Percentiles rank a stretch among this genome's conserved stretches.
Conservation (phyloP, 2,888 invertebrate genomes). For the Nomada hirtipes region DNA sequence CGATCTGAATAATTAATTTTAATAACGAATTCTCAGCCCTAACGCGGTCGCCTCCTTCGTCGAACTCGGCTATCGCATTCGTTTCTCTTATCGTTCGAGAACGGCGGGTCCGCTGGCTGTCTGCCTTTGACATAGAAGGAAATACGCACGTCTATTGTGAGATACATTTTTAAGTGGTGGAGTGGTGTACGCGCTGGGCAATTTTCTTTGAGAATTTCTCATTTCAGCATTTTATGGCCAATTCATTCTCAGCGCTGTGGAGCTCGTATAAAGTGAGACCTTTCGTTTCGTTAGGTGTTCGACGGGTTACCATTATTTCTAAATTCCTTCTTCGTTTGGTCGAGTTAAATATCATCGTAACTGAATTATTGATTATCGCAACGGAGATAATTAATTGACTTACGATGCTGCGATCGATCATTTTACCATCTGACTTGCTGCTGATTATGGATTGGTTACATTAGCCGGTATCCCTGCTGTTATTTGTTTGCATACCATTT, state of each 20-base stretch:
- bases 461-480: slow-evolving; percentile 10
- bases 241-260: slow-evolving; percentile 23
- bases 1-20: slow-evolving; percentile 84
- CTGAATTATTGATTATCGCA: slow-evolving; percentile 55
- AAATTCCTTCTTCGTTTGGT: too few species aligned
- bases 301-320: too few species aligned
- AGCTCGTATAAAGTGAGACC: too few species aligned
- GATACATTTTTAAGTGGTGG: slow-evolving; percentile 78
- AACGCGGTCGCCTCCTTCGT: slow-evolving; percentile 47
- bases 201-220: slow-evolving; percentile 25
- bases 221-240: neutral
- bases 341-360: slow-evolving; percentile 29
- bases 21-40: slow-evolving; percentile 81
- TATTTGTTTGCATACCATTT: slow-evolving; percentile 1
- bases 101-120: slow-evolving; percentile 20
- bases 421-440: slow-evolving; percentile 28
- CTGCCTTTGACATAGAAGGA: slow-evolving; percentile 78
- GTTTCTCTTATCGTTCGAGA: slow-evolving; percentile 41
- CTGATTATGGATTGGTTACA: slow-evolving; percentile 35
- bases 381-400: slow-evolving; percentile 44
- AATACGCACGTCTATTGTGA: slow-evolving; percentile 74
- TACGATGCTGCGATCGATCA: slow-evolving; percentile 37
- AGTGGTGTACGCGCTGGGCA: slow-evolving; percentile 60
- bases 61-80: slow-evolving; percentile 48
- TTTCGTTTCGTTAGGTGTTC: too few species aligned